Percentiles rank a stretch among this genome's conserved stretches.
phyloP scores from a whole-genome alignment of 2,888 invertebrate species.

The Rotaria socialis region DNA sequence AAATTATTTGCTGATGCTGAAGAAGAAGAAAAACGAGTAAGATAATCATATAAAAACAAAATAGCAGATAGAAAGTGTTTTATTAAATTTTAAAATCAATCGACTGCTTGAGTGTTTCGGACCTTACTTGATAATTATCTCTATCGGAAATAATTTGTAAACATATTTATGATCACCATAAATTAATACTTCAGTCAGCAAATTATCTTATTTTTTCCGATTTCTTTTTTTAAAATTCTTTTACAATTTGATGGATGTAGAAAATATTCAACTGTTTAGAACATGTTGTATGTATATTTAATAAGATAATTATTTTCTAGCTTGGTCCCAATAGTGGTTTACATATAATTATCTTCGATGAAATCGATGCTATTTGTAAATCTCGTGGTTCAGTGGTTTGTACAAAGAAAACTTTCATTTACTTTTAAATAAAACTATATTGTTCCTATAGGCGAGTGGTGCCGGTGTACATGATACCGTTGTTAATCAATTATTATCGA shows the following conservation, averaged over 20 bases:
- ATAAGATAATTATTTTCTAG: slow-evolving; percentile 60
- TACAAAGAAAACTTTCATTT: slow-evolving; percentile 1
- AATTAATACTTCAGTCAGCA: too few species aligned
- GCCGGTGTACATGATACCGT: slow-evolving; percentile 98
- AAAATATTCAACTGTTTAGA: too few species aligned
- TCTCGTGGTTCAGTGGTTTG: slow-evolving; percentile 81
- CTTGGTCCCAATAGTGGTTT: slow-evolving; percentile 90
- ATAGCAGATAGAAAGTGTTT: too few species aligned
- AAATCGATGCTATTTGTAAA: slow-evolving; percentile 99
- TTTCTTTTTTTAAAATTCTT: too few species aligned
- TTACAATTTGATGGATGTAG: too few species aligned
- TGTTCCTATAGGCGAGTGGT: slow-evolving; percentile 70
- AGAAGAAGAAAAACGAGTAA: slow-evolving; percentile 87
- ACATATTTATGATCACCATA: too few species aligned
- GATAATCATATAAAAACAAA: slow-evolving; percentile 36
- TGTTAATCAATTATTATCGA: slow-evolving; percentile 93
- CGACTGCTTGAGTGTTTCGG: too few species aligned
- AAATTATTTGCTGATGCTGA: slow-evolving; percentile 95
- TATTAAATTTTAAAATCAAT: too few species aligned
- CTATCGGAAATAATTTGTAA: too few species aligned
- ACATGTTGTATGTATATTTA: slow-evolving; percentile 40
- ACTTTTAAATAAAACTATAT: slow-evolving; percentile 8
- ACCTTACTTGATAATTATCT: too few species aligned
- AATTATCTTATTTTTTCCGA: too few species aligned
- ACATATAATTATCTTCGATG: slow-evolving; percentile 98